Conservation (phyloP, 2,797 vertebrate genomes). For the Remorina albescens region DNA sequence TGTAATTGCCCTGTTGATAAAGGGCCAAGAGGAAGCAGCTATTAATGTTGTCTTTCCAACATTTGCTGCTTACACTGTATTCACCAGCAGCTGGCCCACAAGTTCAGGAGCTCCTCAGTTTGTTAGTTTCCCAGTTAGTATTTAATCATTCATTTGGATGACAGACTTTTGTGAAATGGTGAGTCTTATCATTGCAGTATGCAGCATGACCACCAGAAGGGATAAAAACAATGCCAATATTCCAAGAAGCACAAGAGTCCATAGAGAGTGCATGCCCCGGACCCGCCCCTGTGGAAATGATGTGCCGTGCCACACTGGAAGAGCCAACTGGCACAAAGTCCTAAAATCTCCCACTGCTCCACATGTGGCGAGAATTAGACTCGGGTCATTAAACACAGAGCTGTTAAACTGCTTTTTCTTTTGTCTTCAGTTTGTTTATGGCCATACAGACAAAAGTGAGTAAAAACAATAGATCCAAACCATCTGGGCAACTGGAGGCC, state of each 20-base stretch:
- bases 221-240: background rate
- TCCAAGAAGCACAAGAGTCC: background rate
- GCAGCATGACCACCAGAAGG: background rate
- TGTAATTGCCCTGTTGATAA: slow-evolving; percentile 6
- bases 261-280: background rate
- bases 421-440: slow-evolving; percentile 74
- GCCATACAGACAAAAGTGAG: slow-evolving; percentile 48
- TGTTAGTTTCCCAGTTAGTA: background rate
- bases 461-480: slow-evolving; percentile 64
- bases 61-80: too few species aligned
- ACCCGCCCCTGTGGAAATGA: slow-evolving; percentile 9
- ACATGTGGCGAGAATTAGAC: slow-evolving; percentile 68
- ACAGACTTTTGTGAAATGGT: background rate
- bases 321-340: slow-evolving; percentile 32
- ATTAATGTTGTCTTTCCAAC: too few species aligned
- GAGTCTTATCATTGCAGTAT: background rate
- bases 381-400: slow-evolving; percentile 66
- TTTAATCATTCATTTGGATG: background rate
- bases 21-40: background rate
- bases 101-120: background rate
- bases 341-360: slow-evolving; percentile 27
- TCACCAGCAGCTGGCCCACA: background rate
- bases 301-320: slow-evolving; percentile 8
- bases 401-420: slow-evolving; percentile 63
- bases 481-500: slow-evolving; percentile 57